A percentile compares a stretch with the other conserved stretches of the same genome.
Evolutionary conservation across 2,888 invertebrate species (phyloP).

Genomic region (Macrosoma leucophasiata): DNA sequence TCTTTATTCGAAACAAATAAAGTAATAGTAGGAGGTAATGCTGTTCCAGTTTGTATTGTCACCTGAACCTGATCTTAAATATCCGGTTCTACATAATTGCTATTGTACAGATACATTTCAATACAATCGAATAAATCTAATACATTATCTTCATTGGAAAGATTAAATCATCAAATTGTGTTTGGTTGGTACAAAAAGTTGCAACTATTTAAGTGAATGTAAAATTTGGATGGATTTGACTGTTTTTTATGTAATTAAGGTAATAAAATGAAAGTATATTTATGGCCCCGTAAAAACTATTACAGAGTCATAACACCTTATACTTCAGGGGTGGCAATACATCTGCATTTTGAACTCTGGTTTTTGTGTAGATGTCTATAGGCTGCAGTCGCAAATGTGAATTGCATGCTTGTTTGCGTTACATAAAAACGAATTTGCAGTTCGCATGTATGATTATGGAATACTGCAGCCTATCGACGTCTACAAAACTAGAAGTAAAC

Average conservation of each 20-base stretch:
- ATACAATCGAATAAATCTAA: not conserved
- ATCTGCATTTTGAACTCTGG: too few species aligned
- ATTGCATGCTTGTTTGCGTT: too few species aligned
- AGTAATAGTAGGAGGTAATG: conserved; percentile 32
- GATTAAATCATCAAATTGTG: conserved; percentile 1
- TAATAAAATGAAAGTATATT: conserved; percentile 1
- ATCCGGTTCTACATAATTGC: not conserved
- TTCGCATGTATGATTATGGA: too few species aligned
- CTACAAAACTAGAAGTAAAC: too few species aligned
- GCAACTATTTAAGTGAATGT: not conserved
- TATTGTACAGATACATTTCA: not conserved
- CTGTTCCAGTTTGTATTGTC: too few species aligned
- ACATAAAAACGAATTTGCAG: too few species aligned
- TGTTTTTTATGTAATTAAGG: not conserved
- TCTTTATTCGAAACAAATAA: conserved; percentile 26
- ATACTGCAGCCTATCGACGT: too few species aligned
- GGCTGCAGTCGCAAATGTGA: too few species aligned
- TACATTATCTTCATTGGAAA: conserved; percentile 3
- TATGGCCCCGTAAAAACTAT: too few species aligned
- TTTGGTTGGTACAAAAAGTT: not conserved
- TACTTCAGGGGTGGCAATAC: too few species aligned
- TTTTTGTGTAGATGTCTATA: too few species aligned
- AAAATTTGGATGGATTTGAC: not conserved
- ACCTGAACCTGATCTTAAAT: conserved; percentile 14
- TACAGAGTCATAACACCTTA: too few species aligned